Evolutionary conservation across 2,113 vertebrate genomes (phyloP).

Genomic region (Hipposideros armiger): DNA sequence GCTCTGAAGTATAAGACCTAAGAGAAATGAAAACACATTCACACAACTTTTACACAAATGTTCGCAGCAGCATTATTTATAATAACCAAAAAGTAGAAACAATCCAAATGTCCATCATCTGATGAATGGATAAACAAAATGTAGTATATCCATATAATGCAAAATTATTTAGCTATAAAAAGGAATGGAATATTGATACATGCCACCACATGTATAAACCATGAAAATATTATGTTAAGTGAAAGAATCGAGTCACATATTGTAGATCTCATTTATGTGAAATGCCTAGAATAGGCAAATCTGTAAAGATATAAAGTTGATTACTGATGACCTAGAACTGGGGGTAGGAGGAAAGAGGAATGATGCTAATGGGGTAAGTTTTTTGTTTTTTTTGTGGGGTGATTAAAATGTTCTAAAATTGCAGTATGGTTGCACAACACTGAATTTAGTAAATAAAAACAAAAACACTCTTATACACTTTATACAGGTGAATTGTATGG

Average conservation of each 20-base stretch:
- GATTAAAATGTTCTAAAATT: conserved; percentile 43
- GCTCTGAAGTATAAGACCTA: neutral
- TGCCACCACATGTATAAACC: neutral
- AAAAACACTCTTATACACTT: neutral
- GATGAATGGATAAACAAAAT: conserved; percentile 6
- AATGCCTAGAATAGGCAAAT: neutral
- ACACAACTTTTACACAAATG: neutral
- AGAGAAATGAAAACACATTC: neutral
- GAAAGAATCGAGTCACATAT: neutral
- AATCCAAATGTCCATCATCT: neutral
- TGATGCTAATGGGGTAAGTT: neutral
- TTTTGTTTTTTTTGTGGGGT: neutral
- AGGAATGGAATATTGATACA: neutral
- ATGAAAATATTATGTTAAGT: neutral
- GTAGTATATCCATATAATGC: neutral
- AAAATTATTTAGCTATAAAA: conserved; percentile 7
- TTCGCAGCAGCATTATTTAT: neutral
- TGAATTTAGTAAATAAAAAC: conserved; percentile 42
- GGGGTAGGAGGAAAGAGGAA: neutral
- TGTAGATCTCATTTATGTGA: neutral
- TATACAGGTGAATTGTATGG: neutral
- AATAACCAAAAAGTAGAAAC: neutral
- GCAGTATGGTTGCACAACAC: neutral
- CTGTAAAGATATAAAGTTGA: neutral
- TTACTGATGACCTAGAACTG: neutral